These are phyloP conservation scores for Eufriesea mexicana DNA, from an alignment of 1,140 invertebrate species.

Conservation along the genomic window DNA sequence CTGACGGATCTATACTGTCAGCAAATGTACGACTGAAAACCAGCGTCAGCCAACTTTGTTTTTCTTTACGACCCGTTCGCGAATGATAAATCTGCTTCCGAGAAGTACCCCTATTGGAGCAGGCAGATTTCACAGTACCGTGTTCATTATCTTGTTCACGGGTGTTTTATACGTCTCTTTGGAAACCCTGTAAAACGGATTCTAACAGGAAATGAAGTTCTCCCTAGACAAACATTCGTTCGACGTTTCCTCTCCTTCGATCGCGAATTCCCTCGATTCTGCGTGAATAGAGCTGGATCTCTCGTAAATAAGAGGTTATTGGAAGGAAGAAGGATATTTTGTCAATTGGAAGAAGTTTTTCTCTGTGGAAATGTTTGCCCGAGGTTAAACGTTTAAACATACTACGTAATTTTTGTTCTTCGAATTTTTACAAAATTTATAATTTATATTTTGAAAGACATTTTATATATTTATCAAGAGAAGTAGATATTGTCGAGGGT, in stretches of 20 bases:
- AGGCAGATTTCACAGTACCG: slow-evolving; percentile 40
- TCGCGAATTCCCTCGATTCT: neutral
- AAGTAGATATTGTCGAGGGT: too few relatives aligned
- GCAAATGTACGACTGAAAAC: slow-evolving; percentile 11
- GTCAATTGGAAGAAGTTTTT: too few relatives aligned
- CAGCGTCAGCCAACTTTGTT: neutral
- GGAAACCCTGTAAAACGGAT: slow-evolving; percentile 43
- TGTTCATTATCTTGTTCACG: slow-evolving; percentile 48
- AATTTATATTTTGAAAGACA: neutral
- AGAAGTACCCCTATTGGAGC: slow-evolving; percentile 36
- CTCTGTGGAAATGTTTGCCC: neutral
- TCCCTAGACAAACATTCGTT: neutral
- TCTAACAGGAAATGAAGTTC: neutral
- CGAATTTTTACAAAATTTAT: neutral
- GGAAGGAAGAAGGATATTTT: neutral
- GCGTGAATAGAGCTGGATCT: slow-evolving; percentile 1
- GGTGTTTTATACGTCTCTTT: slow-evolving; percentile 38
- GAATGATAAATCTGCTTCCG: slow-evolving; percentile 50
- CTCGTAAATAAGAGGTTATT: slow-evolving; percentile 45
- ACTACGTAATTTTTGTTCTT: too few relatives aligned
- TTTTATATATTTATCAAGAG: too few relatives aligned
- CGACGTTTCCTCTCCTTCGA: neutral
- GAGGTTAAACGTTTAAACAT: too few relatives aligned
- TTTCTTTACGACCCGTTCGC: slow-evolving; percentile 39
- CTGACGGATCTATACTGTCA: neutral